Evolutionary conservation across 2,888 invertebrate species (phyloP), one percentile per base, ranked within the genome.

Genomic region (Ochlodes sylvanus): DNA sequence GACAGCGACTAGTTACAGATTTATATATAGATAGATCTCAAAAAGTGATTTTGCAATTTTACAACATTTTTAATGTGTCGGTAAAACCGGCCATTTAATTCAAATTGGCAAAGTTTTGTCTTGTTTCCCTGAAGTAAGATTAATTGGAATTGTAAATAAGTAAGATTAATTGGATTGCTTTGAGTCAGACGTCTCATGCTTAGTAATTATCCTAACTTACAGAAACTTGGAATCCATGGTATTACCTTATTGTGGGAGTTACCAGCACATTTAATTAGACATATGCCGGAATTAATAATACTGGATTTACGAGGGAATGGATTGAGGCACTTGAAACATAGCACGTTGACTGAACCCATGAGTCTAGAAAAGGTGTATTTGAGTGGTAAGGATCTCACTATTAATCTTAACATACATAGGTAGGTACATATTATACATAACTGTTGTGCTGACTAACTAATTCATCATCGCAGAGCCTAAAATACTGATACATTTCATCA

Each of bases 241-340:
- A 73, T 88, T 55, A 72, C 79, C 1, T 84, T 84, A 1, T 74
- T 93, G 5, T 90, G 88, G 90, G 92, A 92, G 76, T 71, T 93
- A n/a, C 84, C 87, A 2, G 82, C 84, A 0, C 84, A 86, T 1
- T 74, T 90, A 1, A 77, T 95, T 17, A 79, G 77, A 7, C 80
- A 88, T 66, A 91, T 95, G 84, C 80, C 85, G 12, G 76, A 82
- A n/a, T 83, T 95, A 1, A 82, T 82, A 56, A 88, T 85, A 38
- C 77, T 95, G 72, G 95, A 95, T 73, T 82, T 95, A 5, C 87
- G 94, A 38, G 84, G 89, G 70, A 95, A 95, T 75, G 83, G 82
- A 70, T 77, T 95, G 58, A 82, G 87, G 54, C 88, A 91, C 42
- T 88, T 95, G 73, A 88, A 90, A 70, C 81, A 84, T 0, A 75